Base-by-base conservation (phyloP, 2,888 invertebrate genomes). In the Diaphora mendica region DNA sequence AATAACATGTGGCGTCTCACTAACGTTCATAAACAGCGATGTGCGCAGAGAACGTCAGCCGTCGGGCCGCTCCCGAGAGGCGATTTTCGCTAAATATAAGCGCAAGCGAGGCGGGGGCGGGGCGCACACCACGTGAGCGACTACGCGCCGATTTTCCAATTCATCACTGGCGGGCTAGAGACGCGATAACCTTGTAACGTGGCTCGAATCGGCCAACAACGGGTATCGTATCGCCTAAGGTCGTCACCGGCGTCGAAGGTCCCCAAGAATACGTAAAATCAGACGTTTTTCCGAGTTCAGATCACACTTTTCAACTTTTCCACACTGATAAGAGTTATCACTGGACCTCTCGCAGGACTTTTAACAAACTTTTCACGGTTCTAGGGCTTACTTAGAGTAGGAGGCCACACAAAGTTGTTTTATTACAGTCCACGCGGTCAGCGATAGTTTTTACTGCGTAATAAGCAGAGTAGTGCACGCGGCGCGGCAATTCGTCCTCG, bases 131-230 rank as follows among this genome's bases (percentile, higher is more conserved):
- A 95, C 95, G 95, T 95, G 95, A 95, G 94, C 92, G 92, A 93
- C 95, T 95, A 95, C 94, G 95, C 95, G 95, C 95, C 94, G 95
- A 95, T 95, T 95, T 95, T 95, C 93, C 95, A 95, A 95, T 95
- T 95, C 95, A 95, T 95, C 95, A 94, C 94, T 91, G 89, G 93
- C 91, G 91, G 91, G 90, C 93, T 91, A 93, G 92, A 94, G 91
- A 90, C 93, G 93, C 93, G 93, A 93, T 95, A 95, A 95, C 95
- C 95, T 95, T 95, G 95, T 94, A 95, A 94, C 94, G 94, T 95
- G 93, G 94, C 94, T 92, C 86, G 81, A 87, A 90, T 87, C 86
- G 89, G 92, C 85, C 90, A 93, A 92, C 91, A 90, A 90, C 86
- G 87, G 90, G 89, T 91, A 90, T 90, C 89, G 89, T 90, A 88